Evolutionary conservation across 2,888 invertebrate species (phyloP), one percentile per base, ranked within the genome.

Genomic region (Cheilosia pagana): DNA sequence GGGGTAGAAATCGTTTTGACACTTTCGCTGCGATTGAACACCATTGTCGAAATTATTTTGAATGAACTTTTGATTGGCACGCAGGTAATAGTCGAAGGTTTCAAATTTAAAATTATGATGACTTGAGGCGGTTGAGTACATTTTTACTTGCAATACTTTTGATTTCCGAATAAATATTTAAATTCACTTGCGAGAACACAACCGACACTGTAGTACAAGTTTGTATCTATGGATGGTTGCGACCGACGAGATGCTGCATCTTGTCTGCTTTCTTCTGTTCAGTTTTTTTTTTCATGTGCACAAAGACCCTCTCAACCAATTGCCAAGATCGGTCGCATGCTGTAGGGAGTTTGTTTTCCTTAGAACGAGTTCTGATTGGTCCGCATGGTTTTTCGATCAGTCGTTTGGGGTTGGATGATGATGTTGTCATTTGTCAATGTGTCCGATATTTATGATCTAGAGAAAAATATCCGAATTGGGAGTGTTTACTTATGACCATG

Each of bases 41-140:
- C 63, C 41, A 12, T 75, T 74, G n/a, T 85, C 79, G n/a, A 75
- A 79, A 7, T 63, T 70, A 21, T 74, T 79, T 70, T 75, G 75
- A 21, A 71, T 53, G 16, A 71, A 76, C 19, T 81, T 81, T 14
- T 85, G 85, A 71, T 85, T 85, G 12, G 70, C 63, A 5, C 85
- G 70, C 25, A 85, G 63, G 60, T 85, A 85, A 57, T 67, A 71
- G 48, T 85, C 85, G 28, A 85, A 70, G 0, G 75, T 65, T 43
- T 85, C 85, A 10, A 85, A 85, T 10, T 85, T 85, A n/a, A 81
- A 65, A 71, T 71, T 67, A 23, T 70, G 63, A 39, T 85, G 83
- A 28, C 52, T 67, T 23, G 85, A 10, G 2, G 75, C 43, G 6
- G 81, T 48, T 16, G 85, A 79, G 28, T 75, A 81, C 85, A 85